Evolutionary conservation across 2,888 invertebrate species (phyloP), one percentile per base, ranked within the genome.

Genomic region (Tetramorium bicarinatum): DNA sequence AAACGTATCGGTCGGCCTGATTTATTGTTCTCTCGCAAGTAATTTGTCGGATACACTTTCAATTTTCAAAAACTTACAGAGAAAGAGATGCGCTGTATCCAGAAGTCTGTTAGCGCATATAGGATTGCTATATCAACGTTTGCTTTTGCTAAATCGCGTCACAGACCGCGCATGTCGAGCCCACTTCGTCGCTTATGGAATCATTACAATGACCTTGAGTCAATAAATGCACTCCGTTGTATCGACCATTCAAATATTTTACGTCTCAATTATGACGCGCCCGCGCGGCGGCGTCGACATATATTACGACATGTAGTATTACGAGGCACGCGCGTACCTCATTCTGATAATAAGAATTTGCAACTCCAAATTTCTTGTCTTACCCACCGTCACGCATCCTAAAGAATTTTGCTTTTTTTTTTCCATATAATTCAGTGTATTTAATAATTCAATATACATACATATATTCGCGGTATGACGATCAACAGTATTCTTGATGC

Each of bases 181-280:
- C 38, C 67, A 77, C 67, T 69, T 77, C n/a, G 41, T 41, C 77
- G 67, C 29, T 77, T 54, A 75, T 75, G 15, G 11, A 69, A 69
- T 69, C 54, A 77, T 77, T 54, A 69, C 77, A 54, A 69, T 77
- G 77, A 77, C 77, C 77, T 77, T 77, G 77, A 67, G 67, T 41
- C 67, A 77, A 77, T 77, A 77, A 69, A 77, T 54, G 54, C 52
- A 69, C 67, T 69, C 54, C 76, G 66, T 41, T 72, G 38, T 52
- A 77, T 67, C 67, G 34, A 54, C 29, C n/a, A 44, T 67, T 67
- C 54, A 54, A 67, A 54, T 77, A 69, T 69, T 77, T 52, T 34
- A 75, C 15, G 41, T n/a, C 25, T 54, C 75, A 54, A 69, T 77
- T 41, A 44, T 44, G 54, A 54, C 13, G 21, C 64, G 64, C 7